Percentiles rank a stretch among this genome's conserved stretches.
phyloP scores from a whole-genome alignment of 2,888 invertebrate genomes.

The Drosophila putrida region DNA sequence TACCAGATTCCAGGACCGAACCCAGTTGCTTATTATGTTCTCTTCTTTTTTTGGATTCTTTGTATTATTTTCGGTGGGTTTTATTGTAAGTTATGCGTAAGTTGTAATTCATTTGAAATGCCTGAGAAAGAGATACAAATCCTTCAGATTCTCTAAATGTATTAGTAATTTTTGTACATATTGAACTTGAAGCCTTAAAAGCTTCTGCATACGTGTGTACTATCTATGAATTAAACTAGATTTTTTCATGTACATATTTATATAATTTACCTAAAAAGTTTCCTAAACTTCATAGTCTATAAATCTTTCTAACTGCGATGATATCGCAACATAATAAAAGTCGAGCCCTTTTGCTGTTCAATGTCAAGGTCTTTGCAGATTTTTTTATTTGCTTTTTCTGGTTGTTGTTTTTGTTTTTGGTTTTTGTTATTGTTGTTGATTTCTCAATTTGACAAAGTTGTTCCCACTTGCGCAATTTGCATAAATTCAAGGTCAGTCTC shows the following conservation, averaged over 20 bases:
- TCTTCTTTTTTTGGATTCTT: slow-evolving; percentile 18
- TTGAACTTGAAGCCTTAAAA: background rate
- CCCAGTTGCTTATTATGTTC: slow-evolving; percentile 59
- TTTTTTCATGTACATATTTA: background rate
- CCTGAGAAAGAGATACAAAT: background rate
- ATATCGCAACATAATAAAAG: slow-evolving; percentile 32
- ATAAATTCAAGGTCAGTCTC: slow-evolving; percentile 75
- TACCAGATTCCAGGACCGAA: slow-evolving; percentile 19
- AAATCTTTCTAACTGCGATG: slow-evolving; percentile 41
- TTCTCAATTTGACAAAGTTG: slow-evolving; percentile 76
- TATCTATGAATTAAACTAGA: background rate
- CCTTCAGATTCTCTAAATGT: too few species aligned
- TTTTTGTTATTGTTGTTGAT: slow-evolving; percentile 31
- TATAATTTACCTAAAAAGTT: background rate
- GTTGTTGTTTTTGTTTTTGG: slow-evolving; percentile 14
- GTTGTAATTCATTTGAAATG: slow-evolving; percentile 46
- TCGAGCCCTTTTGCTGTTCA: slow-evolving; percentile 60
- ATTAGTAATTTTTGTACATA: too few species aligned
- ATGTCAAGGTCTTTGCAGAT: slow-evolving; percentile 62
- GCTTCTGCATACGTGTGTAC: background rate
- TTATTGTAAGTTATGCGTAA: slow-evolving; percentile 25
- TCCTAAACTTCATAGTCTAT: background rate
- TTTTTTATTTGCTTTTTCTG: slow-evolving; percentile 10
- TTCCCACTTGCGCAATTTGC: slow-evolving; percentile 78
- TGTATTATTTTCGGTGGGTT: background rate